These are phyloP conservation scores for Rhinoraja longicauda DNA, from an alignment of 2,797 vertebrate species.

Conservation along the genomic window DNA sequence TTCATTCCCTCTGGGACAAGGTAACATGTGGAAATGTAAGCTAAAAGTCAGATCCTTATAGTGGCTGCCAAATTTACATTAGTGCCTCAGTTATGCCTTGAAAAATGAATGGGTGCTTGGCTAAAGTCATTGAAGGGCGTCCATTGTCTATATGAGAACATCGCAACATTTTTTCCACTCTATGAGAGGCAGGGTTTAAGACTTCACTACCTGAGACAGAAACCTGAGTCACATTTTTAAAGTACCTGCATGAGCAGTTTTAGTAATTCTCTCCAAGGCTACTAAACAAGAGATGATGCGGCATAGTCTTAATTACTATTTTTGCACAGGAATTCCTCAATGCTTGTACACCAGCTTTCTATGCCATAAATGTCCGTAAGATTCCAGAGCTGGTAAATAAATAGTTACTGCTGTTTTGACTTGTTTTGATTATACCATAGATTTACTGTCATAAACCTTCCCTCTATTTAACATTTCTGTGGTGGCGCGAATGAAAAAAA, in stretches of 20 bases:
- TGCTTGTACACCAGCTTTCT: too few species aligned
- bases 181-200: too few species aligned
- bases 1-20: too few species aligned
- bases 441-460: neutral
- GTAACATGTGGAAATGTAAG: too few species aligned
- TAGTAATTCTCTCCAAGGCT: too few species aligned
- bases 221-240: too few species aligned
- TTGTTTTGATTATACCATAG: neutral
- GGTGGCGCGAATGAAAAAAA: neutral
- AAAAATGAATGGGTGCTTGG: neutral
- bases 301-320: too few species aligned
- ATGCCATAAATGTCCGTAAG: too few species aligned
- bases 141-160: neutral
- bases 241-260: too few species aligned
- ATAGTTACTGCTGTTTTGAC: neutral
- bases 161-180: neutral
- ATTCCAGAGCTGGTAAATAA: neutral
- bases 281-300: too few species aligned
- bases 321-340: too few species aligned
- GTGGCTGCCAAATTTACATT: neutral
- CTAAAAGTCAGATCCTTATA: neutral
- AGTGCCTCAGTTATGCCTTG: neutral
- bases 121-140: neutral
- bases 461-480: neutral
- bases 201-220: too few species aligned